Conservation (phyloP, 2,113 vertebrate genomes). For the Alethe castanea region DNA sequence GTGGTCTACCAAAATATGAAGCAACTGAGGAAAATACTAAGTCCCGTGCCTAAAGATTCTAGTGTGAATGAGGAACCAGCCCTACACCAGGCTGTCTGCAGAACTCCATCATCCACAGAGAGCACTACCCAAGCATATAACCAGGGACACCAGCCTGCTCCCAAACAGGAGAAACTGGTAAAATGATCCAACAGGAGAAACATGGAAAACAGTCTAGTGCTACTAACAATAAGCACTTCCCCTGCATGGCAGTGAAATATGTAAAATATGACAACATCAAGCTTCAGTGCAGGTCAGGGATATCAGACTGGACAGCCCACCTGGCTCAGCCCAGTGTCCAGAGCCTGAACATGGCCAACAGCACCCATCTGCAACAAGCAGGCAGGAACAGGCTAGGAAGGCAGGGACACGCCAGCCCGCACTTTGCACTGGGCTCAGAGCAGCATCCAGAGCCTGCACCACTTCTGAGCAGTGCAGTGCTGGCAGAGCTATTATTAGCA, state of each 20-base stretch:
- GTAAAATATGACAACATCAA: neutral
- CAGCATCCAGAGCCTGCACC: neutral
- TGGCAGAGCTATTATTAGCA: neutral
- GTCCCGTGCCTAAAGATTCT: neutral
- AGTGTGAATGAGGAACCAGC: fast-evolving
- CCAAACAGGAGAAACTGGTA: neutral
- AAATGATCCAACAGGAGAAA: neutral
- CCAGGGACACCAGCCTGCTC: neutral
- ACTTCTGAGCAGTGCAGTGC: neutral
- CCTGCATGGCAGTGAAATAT: fast-evolving
- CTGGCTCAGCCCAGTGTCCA: neutral
- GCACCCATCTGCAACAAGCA: fast-evolving
- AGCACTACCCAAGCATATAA: neutral
- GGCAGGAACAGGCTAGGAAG: neutral
- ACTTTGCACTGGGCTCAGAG: neutral
- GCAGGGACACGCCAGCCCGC: neutral
- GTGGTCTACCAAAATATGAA: neutral
- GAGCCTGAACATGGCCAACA: neutral
- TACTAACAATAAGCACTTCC: neutral
- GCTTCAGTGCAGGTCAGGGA: neutral
- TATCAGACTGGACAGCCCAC: neutral
- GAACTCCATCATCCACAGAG: neutral
- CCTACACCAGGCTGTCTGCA: neutral
- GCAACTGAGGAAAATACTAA: neutral
- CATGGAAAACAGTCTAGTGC: neutral